These are phyloP conservation scores for Borostomias antarcticus DNA, from an alignment of 2,797 vertebrate genomes.

Conservation along the genomic window DNA sequence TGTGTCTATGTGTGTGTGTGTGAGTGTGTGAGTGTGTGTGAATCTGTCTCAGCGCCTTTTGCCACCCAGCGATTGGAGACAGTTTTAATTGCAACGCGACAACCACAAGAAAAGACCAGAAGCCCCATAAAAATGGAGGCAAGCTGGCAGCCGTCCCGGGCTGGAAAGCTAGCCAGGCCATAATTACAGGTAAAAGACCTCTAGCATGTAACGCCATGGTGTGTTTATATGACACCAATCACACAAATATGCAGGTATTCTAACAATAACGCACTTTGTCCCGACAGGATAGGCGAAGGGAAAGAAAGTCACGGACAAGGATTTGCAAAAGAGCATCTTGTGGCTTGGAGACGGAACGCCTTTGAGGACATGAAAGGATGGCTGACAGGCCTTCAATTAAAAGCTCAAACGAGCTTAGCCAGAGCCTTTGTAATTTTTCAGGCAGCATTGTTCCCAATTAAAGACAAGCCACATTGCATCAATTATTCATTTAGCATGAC, in stretches of 20 bases:
- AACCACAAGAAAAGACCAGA: constrained; percentile 98
- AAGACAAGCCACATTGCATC: constrained; percentile 58
- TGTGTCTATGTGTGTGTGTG: constrained; percentile 42
- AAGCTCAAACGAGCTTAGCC: constrained; percentile 55
- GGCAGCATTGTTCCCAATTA: constrained; percentile 67
- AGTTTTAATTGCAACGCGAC: constrained; percentile 94
- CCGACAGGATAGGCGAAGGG: constrained; percentile 65
- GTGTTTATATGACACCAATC: constrained; percentile 77
- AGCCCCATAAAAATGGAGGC: constrained; percentile 93
- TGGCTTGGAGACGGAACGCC: constrained; percentile 53
- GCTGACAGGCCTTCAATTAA: constrained; percentile 61
- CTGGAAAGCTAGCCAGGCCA: constrained; percentile 90
- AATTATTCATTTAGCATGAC: constrained; percentile 70
- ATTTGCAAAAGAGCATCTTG: constrained; percentile 53
- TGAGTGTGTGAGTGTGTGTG: constrained; percentile 60
- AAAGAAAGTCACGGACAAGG: constrained; percentile 66
- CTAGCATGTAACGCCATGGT: constrained; percentile 71
- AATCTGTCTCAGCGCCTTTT: constrained; percentile 89
- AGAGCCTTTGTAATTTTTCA: constrained; percentile 9
- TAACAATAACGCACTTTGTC: constrained; percentile 71
- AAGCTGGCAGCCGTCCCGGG: constrained; percentile 91
- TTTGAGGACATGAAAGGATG: constrained; percentile 67
- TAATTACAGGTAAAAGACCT: constrained; percentile 97
- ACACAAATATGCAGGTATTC: constrained; percentile 76
- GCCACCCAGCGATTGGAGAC: constrained; percentile 94